Conservation (phyloP, 2,888 invertebrate species). For the Eupeodes latifasciatus region DNA sequence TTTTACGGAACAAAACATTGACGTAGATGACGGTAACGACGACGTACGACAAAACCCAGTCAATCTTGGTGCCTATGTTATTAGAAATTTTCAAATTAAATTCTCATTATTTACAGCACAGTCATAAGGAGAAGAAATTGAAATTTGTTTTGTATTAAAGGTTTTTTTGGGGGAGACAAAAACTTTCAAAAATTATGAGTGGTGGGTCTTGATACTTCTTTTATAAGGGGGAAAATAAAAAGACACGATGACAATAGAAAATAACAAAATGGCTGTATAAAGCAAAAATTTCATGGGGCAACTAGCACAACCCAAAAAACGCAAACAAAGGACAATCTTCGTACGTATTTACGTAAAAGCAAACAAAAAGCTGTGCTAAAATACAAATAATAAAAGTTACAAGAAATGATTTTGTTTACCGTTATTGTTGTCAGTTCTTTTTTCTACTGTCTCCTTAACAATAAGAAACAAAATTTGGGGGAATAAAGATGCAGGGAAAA, state of each 20-base stretch:
- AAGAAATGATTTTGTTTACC: not conserved
- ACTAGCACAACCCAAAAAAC: conserved; percentile 26
- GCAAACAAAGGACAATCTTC: conserved; percentile 34
- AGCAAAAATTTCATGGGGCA: conserved; percentile 58
- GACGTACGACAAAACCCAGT: not conserved
- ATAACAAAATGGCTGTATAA: conserved; percentile 71
- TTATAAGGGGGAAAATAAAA: conserved; percentile 21
- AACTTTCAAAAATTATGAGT: conserved; percentile 15
- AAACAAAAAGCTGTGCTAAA: conserved; percentile 35
- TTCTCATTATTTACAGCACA: conserved; percentile 57
- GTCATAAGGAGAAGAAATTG: conserved; percentile 24
- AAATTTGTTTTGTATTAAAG: conserved; percentile 14
- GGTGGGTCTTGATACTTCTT: not conserved
- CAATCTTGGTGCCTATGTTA: not conserved
- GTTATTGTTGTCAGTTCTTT: not conserved
- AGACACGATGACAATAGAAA: conserved; percentile 52
- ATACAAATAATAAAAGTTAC: conserved; percentile 30
- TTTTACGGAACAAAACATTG: conserved; percentile 26
- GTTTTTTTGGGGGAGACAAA: conserved; percentile 20
- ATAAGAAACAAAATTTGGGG: conserved; percentile 15
- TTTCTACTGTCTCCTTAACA: not conserved
- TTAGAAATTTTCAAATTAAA: conserved; percentile 64
- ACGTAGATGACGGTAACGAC: conserved; percentile 4
- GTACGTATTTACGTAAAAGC: not conserved
- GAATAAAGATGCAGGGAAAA: not conserved